phyloP scores from a whole-genome alignment of 2,888 invertebrate genomes.

The Dicycla oo region DNA sequence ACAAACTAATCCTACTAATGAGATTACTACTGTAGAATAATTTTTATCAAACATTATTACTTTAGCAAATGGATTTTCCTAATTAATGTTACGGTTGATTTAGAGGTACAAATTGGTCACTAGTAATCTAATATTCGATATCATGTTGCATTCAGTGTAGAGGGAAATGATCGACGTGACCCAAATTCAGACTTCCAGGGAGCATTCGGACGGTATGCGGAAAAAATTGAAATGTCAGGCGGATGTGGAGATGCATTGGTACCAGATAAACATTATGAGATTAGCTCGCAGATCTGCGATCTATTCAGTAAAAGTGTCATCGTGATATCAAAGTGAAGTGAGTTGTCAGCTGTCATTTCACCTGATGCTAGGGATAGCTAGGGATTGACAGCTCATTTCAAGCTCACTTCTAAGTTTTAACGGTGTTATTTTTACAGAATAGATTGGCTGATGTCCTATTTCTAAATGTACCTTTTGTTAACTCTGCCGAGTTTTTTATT shows the following conservation, averaged over 20 bases:
- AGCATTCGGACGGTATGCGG: constrained; percentile 15
- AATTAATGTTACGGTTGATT: constrained; percentile 46
- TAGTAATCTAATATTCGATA: constrained; percentile 74
- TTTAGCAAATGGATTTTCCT: constrained; percentile 30
- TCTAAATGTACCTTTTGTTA: constrained; percentile 22
- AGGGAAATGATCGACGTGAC: constrained; percentile 78
- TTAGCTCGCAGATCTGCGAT: constrained; percentile 40
- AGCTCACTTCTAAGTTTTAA: no score
- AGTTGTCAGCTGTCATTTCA: no score
- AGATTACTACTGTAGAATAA: constrained; percentile 13
- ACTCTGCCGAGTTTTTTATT: constrained; percentile 17
- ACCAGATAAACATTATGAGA: constrained; percentile 54
- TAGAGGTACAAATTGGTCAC: constrained; percentile 51
- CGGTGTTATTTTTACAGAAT: no score
- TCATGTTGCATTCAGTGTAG: constrained; percentile 66
- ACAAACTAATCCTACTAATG: constrained; percentile 10
- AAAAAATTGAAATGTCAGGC: constrained; percentile 53
- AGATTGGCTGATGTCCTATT: constrained; percentile 34
- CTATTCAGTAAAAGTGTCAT: no score
- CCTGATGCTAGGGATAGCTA: no score
- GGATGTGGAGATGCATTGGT: constrained; percentile 40
- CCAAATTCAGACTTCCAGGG: constrained; percentile 71
- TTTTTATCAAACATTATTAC: constrained; percentile 29
- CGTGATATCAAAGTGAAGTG: no score
- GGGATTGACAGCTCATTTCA: no score